These are phyloP conservation scores for Microcebus tavaratra DNA, from an alignment of 2,113 vertebrate species.

Conservation along the genomic window DNA sequence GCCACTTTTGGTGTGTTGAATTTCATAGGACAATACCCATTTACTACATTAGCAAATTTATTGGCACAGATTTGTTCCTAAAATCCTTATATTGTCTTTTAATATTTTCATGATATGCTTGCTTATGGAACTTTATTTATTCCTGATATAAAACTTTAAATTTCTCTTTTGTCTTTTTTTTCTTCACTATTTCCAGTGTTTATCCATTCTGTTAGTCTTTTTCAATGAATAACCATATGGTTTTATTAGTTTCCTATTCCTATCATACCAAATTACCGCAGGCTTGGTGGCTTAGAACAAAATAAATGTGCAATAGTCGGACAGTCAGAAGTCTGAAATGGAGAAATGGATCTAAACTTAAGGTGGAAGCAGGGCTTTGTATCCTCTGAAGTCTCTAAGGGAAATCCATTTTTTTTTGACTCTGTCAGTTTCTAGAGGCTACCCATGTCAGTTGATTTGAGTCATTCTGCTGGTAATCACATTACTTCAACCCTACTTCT, in stretches of 20 bases:
- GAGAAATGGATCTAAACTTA: background rate
- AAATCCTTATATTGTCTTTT: background rate
- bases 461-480: background rate
- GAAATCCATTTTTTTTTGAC: background rate
- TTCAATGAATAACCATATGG: background rate
- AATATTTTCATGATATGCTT: background rate
- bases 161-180: background rate
- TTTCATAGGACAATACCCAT: background rate
- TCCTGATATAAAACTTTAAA: background rate
- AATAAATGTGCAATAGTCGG: background rate
- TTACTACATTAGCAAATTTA: background rate
- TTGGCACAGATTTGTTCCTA: background rate
- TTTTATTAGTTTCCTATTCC: background rate
- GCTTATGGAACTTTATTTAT: background rate
- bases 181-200: background rate
- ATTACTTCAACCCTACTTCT: background rate
- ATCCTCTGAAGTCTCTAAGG: background rate
- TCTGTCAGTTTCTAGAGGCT: background rate
- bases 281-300: background rate
- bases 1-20: background rate
- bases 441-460: background rate
- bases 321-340: background rate
- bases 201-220: background rate
- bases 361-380: background rate
- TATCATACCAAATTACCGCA: background rate